phyloP scores from a whole-genome alignment of 2,888 invertebrate species.

The Celastrina argiolus region DNA sequence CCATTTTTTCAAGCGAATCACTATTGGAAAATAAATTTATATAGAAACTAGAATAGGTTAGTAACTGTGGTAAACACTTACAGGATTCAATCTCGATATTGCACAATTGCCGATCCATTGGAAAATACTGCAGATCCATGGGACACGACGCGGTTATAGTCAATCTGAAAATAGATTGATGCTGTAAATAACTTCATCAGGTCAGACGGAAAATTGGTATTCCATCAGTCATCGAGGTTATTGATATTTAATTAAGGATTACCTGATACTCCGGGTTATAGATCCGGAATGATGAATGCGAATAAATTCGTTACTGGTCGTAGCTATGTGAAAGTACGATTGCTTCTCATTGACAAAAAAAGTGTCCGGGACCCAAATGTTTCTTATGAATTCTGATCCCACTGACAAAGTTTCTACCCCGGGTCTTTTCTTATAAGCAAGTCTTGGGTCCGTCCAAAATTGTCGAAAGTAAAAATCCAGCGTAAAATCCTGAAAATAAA shows the following conservation, averaged over 20 bases:
- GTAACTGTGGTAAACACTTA: constrained; percentile 78
- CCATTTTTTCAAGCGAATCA: constrained; percentile 30
- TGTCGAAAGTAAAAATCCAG: constrained; percentile 99
- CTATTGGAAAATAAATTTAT: constrained; percentile 14
- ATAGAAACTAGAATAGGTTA: constrained; percentile 4
- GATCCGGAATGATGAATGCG: constrained; percentile 96
- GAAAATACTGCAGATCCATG: constrained; percentile 97
- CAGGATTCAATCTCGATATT: constrained; percentile 98
- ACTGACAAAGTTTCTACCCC: constrained; percentile 94
- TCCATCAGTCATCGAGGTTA: background rate
- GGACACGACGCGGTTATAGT: constrained; percentile 97
- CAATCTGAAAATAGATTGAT: constrained; percentile 80
- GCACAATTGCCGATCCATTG: constrained; percentile 96
- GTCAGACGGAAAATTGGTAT: constrained; percentile 15
- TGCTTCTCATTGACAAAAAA: constrained; percentile 99
- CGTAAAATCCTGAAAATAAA: constrained; percentile 89
- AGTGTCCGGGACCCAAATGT: constrained; percentile 99
- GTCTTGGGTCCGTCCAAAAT: constrained; percentile 97
- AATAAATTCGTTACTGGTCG: constrained; percentile 99
- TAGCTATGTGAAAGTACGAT: constrained; percentile 99
- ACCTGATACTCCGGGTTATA: constrained; percentile 96
- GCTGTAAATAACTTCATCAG: background rate
- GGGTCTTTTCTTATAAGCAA: constrained; percentile 91
- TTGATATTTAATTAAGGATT: constrained; percentile 45
- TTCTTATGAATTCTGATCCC: constrained; percentile 96